A percentile compares a stretch with the other conserved stretches of the same genome.
Evolutionary conservation across 92 coral and sea anemone species (phyloP).

Genomic region (Phenganax subtilis): DNA sequence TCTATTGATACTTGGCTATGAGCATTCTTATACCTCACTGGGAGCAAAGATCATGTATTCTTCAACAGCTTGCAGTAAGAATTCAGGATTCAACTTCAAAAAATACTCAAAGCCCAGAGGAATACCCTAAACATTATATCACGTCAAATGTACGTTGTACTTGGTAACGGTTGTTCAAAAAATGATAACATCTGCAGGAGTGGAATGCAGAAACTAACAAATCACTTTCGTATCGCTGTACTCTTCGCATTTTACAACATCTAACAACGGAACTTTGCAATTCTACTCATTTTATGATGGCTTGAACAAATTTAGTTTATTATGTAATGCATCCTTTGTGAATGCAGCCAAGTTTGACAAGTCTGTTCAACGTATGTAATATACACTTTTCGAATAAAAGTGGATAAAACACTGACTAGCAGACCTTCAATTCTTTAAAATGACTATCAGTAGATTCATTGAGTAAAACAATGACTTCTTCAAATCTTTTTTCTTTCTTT

Average conservation of each 20-base stretch:
- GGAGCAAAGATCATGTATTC: constrained; percentile 91
- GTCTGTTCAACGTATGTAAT: too few species aligned
- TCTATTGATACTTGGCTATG: neutral
- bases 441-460: constrained; percentile 87
- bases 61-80: constrained; percentile 78
- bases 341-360: too few species aligned
- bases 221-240: too few species aligned
- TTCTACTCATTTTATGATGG: too few species aligned
- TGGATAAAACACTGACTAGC: neutral
- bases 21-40: constrained; percentile 62
- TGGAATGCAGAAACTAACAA: too few species aligned
- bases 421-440: constrained; percentile 78
- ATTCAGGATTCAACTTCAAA: constrained; percentile 79
- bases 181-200: neutral
- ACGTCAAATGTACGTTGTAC: neutral
- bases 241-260: too few species aligned
- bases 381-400: neutral
- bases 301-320: too few species aligned
- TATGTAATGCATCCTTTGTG: too few species aligned
- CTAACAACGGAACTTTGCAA: too few species aligned
- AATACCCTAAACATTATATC: constrained; percentile 66
- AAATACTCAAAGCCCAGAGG: constrained; percentile 85
- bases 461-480: constrained; percentile 68
- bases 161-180: neutral
- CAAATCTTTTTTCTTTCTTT: constrained; percentile 73